A percentile compares a stretch with the other conserved stretches of the same genome.
These are phyloP conservation scores for Barbus barbus DNA, from an alignment of 2,113 vertebrate species.

Conservation along the genomic window DNA sequence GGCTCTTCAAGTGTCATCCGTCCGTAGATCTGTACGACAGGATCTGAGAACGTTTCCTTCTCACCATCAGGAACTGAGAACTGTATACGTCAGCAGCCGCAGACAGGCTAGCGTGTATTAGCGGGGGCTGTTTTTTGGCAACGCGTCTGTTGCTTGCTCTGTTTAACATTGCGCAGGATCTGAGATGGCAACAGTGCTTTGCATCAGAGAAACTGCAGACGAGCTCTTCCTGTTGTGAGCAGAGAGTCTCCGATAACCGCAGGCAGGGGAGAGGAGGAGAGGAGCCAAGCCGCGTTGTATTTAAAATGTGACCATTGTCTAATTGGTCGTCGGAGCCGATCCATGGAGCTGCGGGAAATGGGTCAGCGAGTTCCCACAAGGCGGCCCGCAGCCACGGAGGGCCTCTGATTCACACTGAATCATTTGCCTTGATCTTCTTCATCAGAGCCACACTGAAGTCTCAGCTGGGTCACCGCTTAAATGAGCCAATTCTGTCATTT, in stretches of 20 bases:
- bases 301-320: conserved; percentile 17
- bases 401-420: neutral
- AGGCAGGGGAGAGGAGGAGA: neutral
- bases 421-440: conserved; percentile 22
- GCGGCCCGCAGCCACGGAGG: conserved; percentile 17
- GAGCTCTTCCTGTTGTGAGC: conserved; percentile 39
- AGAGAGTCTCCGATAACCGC: conserved; percentile 1
- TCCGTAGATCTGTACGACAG: neutral
- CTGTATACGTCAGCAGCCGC: conserved; percentile 1
- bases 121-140: neutral
- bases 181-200: neutral
- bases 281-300: neutral
- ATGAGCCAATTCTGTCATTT: neutral
- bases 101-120: neutral
- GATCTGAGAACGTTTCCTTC: neutral
- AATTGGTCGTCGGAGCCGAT: conserved; percentile 39
- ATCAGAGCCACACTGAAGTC: neutral
- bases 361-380: conserved; percentile 46
- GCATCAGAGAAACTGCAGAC: neutral
- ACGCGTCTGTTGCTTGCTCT: neutral
- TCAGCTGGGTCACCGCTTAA: neutral
- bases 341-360: conserved; percentile 45
- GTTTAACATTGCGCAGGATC: neutral
- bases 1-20: neutral
- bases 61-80: neutral